Base-by-base conservation (phyloP, 1,140 invertebrate species). In the Subanguina moxae region DNA sequence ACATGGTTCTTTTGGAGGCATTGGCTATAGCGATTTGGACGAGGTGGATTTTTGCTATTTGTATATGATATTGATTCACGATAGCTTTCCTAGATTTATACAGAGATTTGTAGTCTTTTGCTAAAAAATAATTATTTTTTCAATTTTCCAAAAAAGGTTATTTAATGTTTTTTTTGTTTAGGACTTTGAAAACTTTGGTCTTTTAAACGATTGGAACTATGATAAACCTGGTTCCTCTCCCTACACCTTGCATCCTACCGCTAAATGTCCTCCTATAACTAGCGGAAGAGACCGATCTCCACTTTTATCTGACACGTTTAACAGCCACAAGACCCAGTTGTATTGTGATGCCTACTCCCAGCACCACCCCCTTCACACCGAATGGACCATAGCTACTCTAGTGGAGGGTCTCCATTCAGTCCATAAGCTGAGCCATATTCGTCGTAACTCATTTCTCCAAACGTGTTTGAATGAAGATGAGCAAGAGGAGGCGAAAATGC, bases 321-420 rank as follows among this genome's bases (percentile, higher is more conserved):
- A 5, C 7, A 25, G 71, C 5, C 63, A 25, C 25, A 64, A 46
- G 23, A 59, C 32, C 32, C 67, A 69, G 52, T 25, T 69, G 15
- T n/a, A 25, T 25, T 69, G 67, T 61, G 67, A 28, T 25, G 68
- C 48, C 27, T 73, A 73, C 46, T 69, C 67, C n/a, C 70, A 68
- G 11, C 70, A 69, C 23, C 67, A 69, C 32, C 42, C 67, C 17
- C 68, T 69, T 1, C 72, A 69, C 25, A 71, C n/a, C 25, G 23
- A 68, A 17, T 69, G 67, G 67, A 15, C 65, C 19, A 23, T 69
- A 21, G 67, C 17, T 8, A 62, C 23, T 13, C 11, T 69, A 21
- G n/a, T 69, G 17, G 68, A 69, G 23, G 67, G 67, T 13, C 17
- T 69, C 15, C 1, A 21, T 52, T 52, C 48, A 8, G n/a, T 63